phyloP scores from a whole-genome alignment of 1,140 invertebrate species.

The Littorina saxatilis region DNA sequence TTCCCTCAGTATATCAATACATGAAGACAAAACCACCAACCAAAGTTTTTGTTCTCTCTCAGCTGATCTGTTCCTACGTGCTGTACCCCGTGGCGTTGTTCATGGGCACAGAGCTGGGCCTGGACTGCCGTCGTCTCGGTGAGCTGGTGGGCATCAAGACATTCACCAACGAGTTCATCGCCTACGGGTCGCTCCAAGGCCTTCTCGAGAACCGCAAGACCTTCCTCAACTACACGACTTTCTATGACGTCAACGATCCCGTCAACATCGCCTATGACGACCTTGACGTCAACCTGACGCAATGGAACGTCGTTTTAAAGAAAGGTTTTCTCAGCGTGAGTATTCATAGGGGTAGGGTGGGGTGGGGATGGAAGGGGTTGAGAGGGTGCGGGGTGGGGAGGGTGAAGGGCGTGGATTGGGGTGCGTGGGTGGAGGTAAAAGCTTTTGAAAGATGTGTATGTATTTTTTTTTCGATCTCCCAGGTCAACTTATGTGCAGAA shows the following conservation, averaged over 20 bases:
- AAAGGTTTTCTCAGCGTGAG: conserved; percentile 57
- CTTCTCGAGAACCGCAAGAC: conserved; percentile 57
- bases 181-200: conserved; percentile 58
- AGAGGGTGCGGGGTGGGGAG: too few species aligned
- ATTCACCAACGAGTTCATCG: conserved; percentile 75
- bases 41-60: conserved; percentile 32
- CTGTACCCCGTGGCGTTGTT: conserved; percentile 72
- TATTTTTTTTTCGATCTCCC: too few species aligned
- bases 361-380: too few species aligned
- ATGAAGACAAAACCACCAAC: too few species aligned
- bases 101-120: conserved; percentile 66
- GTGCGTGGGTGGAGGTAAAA: too few species aligned
- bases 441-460: background rate
- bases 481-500: too few species aligned
- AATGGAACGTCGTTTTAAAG: conserved; percentile 46
- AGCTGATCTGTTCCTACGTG: conserved; percentile 73
- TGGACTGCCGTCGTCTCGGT: conserved; percentile 70
- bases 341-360: background rate
- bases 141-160: conserved; percentile 73
- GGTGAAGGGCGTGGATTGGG: too few species aligned
- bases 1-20: too few species aligned
- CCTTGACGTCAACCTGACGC: conserved; percentile 47
- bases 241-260: conserved; percentile 36
- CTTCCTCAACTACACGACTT: conserved; percentile 55
- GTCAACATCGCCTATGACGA: conserved; percentile 26